Evolutionary conservation across 2,113 vertebrate species (phyloP).

Genomic region (Glareola pratincola): DNA sequence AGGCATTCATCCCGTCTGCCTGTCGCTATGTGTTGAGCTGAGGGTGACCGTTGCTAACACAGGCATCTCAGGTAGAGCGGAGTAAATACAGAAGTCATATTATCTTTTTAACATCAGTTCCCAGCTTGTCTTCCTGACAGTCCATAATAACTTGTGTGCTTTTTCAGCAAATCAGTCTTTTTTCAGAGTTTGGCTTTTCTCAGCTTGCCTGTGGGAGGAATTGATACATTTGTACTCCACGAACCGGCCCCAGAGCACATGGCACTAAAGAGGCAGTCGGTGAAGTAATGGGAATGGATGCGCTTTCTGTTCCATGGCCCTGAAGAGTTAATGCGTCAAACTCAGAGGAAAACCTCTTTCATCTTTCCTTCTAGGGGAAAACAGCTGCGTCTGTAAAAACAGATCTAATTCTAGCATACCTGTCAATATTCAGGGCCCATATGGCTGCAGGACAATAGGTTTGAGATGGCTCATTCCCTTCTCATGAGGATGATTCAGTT

Average conservation of each 20-base stretch:
- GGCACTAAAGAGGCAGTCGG: not conserved
- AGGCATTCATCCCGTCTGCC: not conserved
- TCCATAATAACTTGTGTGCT: not conserved
- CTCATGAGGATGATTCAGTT: not conserved
- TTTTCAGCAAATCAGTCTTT: not conserved
- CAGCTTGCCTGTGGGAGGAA: not conserved
- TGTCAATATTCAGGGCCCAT: not conserved
- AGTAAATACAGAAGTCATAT: fast-evolving
- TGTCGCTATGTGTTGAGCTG: not conserved
- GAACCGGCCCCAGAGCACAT: not conserved
- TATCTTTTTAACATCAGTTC: not conserved
- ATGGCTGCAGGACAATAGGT: slow-evolving; percentile 5
- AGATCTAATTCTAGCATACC: slow-evolving; percentile 3
- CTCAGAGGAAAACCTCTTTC: slow-evolving; percentile 14
- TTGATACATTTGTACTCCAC: not conserved
- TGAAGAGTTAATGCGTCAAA: not conserved
- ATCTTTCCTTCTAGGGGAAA: slow-evolving; percentile 52
- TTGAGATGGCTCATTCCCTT: not conserved
- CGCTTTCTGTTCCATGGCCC: not conserved
- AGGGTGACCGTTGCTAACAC: not conserved
- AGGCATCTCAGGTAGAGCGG: not conserved
- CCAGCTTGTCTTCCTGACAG: not conserved
- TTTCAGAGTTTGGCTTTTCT: not conserved
- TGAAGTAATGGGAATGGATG: not conserved
- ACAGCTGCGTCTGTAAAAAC: slow-evolving; percentile 48